Conservation (phyloP, 2,888 invertebrate species). For the Polymixis lichenea region DNA sequence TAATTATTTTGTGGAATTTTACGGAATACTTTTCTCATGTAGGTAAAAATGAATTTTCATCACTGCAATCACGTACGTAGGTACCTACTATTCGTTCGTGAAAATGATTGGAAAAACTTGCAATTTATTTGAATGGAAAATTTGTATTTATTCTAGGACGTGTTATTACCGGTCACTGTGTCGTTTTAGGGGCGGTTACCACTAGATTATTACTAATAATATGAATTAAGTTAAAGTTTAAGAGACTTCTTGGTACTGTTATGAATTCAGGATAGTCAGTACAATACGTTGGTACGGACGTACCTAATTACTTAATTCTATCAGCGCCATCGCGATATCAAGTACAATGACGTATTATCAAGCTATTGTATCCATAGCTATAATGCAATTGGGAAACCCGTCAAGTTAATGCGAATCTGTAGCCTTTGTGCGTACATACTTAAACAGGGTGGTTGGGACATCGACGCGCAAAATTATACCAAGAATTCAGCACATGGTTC, state of each 20-base stretch:
- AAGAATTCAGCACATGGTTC: no score
- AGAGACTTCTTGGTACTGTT: background rate
- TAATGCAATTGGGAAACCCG: constrained; percentile 22
- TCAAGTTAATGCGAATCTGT: constrained; percentile 16
- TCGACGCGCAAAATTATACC: no score
- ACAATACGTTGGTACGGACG: background rate
- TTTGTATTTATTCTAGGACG: background rate
- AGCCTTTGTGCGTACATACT: no score
- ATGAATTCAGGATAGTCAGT: background rate
- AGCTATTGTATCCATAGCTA: background rate
- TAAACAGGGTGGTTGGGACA: no score
- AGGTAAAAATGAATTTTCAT: background rate
- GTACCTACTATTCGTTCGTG: background rate
- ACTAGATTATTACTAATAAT: background rate
- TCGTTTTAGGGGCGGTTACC: no score
- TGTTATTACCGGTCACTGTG: no score
- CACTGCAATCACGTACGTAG: no score
- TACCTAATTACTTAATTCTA: background rate
- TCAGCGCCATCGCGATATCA: background rate
- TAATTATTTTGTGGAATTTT: no score
- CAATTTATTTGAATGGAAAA: background rate
- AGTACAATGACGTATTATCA: background rate
- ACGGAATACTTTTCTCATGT: no score
- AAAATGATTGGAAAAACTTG: background rate
- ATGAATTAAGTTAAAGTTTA: no score